Evolutionary conservation across 2,888 invertebrate genomes (phyloP).

Genomic region (Cryptophagus acutangulus): DNA sequence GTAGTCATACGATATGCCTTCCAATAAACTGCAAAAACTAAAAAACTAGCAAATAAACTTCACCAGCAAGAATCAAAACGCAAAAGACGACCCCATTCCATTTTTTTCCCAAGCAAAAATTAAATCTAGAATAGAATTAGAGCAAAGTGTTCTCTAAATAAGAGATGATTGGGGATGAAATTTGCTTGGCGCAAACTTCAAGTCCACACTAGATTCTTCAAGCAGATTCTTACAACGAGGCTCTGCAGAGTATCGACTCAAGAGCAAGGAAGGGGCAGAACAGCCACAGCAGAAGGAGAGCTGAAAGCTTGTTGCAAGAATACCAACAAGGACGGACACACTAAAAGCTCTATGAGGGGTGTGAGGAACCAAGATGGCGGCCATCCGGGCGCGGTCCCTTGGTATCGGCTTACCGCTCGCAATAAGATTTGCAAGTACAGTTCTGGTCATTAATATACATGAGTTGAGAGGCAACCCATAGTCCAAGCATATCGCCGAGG

Average conservation of each 20-base stretch:
- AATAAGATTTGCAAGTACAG: slow-evolving; percentile 49
- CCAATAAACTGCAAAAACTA: too few species aligned
- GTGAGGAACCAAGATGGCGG: slow-evolving; percentile 45
- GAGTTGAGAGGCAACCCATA: slow-evolving; percentile 36
- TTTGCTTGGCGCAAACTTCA: slow-evolving; percentile 17
- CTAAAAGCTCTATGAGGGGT: slow-evolving; percentile 34
- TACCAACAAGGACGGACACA: slow-evolving; percentile 36
- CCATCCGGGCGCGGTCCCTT: slow-evolving; percentile 44
- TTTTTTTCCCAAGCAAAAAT: too few species aligned
- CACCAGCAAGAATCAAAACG: too few species aligned
- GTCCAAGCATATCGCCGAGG: slow-evolving; percentile 18
- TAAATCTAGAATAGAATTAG: too few species aligned
- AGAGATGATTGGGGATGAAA: too few species aligned
- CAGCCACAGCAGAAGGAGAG: slow-evolving; percentile 17
- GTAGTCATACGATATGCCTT: too few species aligned
- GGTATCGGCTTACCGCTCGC: slow-evolving; percentile 47
- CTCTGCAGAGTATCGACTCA: slow-evolving; percentile 47
- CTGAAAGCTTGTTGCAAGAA: slow-evolving; percentile 28
- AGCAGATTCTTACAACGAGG: slow-evolving; percentile 41
- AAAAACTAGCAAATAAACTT: too few species aligned
- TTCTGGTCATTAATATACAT: slow-evolving; percentile 48
- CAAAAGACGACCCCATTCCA: too few species aligned
- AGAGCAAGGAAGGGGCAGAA: slow-evolving; percentile 40
- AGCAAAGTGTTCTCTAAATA: too few species aligned
- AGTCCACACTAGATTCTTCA: slow-evolving; percentile 45